These are phyloP conservation scores for Heliconius eleuchia DNA, from an alignment of 1,140 invertebrate species.

Conservation along the genomic window DNA sequence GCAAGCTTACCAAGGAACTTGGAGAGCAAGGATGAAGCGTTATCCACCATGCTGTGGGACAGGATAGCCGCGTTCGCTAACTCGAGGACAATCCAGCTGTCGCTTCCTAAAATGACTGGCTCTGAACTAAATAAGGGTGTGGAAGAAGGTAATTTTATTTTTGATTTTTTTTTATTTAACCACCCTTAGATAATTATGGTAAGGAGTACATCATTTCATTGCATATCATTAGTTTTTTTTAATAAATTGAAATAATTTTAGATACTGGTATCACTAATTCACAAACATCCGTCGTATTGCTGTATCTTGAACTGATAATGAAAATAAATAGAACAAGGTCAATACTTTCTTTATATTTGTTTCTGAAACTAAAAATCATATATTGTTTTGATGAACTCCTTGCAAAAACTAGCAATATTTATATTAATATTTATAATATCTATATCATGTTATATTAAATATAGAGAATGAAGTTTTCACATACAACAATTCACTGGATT, in stretches of 20 bases:
- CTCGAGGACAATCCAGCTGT: constrained; percentile 87
- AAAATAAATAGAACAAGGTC: too few species aligned
- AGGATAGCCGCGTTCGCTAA: constrained; percentile 86
- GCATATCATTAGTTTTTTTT: too few species aligned
- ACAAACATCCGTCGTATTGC: too few species aligned
- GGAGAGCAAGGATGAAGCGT: constrained; percentile 84
- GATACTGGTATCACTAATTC: too few species aligned
- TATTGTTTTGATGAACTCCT: too few species aligned
- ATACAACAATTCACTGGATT: background rate
- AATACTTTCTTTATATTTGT: too few species aligned
- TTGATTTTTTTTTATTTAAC: background rate
- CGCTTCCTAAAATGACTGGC: constrained; percentile 86
- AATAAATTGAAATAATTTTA: too few species aligned
- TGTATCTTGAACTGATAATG: too few species aligned
- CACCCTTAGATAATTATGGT: background rate
- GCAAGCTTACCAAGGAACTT: constrained; percentile 83
- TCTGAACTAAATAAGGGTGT: constrained; percentile 85
- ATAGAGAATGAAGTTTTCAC: background rate
- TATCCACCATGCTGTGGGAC: constrained; percentile 87
- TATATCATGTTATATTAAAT: too few species aligned
- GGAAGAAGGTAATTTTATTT: constrained; percentile 85
- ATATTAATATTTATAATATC: too few species aligned
- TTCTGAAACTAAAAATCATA: too few species aligned
- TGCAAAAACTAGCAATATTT: too few species aligned
- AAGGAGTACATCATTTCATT: background rate